Evolutionary conservation across 2,113 vertebrate genomes (phyloP), one percentile per base, ranked within the genome.

Genomic region (Eira barbara): DNA sequence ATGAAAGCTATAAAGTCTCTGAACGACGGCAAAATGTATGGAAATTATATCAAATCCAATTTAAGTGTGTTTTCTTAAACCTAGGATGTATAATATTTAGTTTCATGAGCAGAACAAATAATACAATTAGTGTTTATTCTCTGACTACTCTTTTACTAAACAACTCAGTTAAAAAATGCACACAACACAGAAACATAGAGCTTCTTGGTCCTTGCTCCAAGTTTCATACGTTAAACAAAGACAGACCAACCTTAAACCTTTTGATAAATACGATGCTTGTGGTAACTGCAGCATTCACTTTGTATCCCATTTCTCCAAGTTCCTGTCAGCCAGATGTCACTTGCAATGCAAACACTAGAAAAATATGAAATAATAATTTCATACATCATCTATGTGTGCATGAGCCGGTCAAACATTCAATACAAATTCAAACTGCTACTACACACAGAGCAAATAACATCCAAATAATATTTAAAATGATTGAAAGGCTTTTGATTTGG

Each of bases 401-500:
- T 4, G 87, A 99, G 99, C 98, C 98, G 99, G 99, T 99, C 99
- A 99, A 99, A 99, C 98, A 99, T 99, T 99, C 99, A 98, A 99
- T 99, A 99, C 98, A 98, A 99, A 99, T 99, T 99, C 98, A 99
- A 99, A 99, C 98, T 99, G 99, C 99, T 99, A 98, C 99, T 98
- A 98, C 98, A 99, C 99, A 99, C 98, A 98, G 97, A 99, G 99
- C 99, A 99, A 99, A 99, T 99, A 99, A 99, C 99, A 99, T 98
- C 99, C 98, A 99, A 99, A 99, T 99, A 99, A 99, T 99, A 99
- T 99, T 99, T 99, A 99, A 99, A 99, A 99, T 99, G 99, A 99
- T 99, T 99, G 99, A 99, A 99, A 99, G 99, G 99, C 99, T 99
- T 99, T 99, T 99, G 99, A 99, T 99, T 99, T 99, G 98, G 99